Percentiles rank a stretch among this genome's conserved stretches.
phyloP scores from a whole-genome alignment of 2,113 vertebrate species.

The Tricholaema leucomelas region DNA sequence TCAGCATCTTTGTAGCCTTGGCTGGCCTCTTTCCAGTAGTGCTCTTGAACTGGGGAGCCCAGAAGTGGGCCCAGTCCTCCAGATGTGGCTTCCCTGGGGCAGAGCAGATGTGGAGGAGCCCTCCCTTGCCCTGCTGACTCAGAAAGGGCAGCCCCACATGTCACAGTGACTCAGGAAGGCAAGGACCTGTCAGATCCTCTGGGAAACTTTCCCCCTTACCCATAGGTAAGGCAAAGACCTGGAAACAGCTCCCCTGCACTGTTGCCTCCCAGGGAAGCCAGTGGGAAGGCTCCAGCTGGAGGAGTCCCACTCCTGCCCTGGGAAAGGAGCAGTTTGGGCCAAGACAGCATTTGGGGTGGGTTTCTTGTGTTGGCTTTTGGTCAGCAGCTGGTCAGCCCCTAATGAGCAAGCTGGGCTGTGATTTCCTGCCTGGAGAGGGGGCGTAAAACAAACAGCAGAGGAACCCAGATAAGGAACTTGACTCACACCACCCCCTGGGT shows the following conservation, averaged over 20 bases:
- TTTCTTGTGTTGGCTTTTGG: not conserved
- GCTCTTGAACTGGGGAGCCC: too few relatives aligned
- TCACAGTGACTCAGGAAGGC: not conserved
- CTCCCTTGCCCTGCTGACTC: not conserved
- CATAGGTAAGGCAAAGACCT: not conserved
- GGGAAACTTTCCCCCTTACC: not conserved
- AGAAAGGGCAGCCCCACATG: not conserved
- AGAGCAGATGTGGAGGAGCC: too few relatives aligned
- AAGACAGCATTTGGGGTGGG: constrained; percentile 1
- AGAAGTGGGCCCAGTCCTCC: too few relatives aligned
- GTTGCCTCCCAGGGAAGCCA: not conserved
- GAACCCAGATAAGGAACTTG: not conserved
- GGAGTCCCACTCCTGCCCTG: constrained; percentile 5
- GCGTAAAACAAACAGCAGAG: not conserved
- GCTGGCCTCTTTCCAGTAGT: too few relatives aligned
- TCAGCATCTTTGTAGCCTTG: too few relatives aligned
- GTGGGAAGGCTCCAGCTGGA: constrained; percentile 27
- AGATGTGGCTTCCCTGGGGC: too few relatives aligned
- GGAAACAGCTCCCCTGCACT: not conserved
- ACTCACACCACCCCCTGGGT: not conserved
- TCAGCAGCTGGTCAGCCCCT: constrained; percentile 39
- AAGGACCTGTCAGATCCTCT: not conserved
- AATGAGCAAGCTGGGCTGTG: constrained; percentile 1
- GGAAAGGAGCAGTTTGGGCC: constrained; percentile 18
- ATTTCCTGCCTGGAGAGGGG: constrained; percentile 43